Conservation (phyloP, 2,888 invertebrate genomes). For the Sceliomorpha sp. region DNA sequence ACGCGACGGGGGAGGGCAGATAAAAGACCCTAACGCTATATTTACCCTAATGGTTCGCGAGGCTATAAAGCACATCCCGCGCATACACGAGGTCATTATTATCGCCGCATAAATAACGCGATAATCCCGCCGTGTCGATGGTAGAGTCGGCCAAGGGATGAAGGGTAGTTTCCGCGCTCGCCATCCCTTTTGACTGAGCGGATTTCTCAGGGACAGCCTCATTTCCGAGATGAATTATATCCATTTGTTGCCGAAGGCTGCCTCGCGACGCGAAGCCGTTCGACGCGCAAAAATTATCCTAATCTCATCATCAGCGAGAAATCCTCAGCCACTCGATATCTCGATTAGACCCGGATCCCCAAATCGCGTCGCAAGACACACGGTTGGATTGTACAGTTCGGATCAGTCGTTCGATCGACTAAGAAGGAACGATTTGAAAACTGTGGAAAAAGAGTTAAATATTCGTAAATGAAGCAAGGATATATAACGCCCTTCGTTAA, state of each 20-base stretch:
- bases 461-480: too few relatives aligned
- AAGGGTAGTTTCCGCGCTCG: conserved; percentile 38
- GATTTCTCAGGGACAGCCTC: conserved; percentile 34
- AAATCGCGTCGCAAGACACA: too few relatives aligned
- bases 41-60: conserved; percentile 79
- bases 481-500: too few relatives aligned
- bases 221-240: conserved; percentile 31
- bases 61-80: conserved; percentile 80
- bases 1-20: conserved; percentile 45
- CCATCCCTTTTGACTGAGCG: conserved; percentile 33
- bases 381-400: too few relatives aligned
- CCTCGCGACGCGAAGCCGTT: too few relatives aligned
- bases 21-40: conserved; percentile 68
- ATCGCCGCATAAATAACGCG: conserved; percentile 80
- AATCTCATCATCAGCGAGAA: too few relatives aligned
- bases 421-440: too few relatives aligned
- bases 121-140: conserved; percentile 75
- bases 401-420: too few relatives aligned
- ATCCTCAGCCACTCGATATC: too few relatives aligned
- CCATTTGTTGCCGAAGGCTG: conserved; percentile 17
- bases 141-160: conserved; percentile 54
- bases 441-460: too few relatives aligned
- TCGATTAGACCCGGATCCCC: too few relatives aligned
- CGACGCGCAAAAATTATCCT: too few relatives aligned
- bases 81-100: conserved; percentile 80